A percentile compares a stretch with the other conserved stretches of the same genome.
Conservation (phyloP, 2,113 vertebrate genomes). For the Anguilla japonica region DNA sequence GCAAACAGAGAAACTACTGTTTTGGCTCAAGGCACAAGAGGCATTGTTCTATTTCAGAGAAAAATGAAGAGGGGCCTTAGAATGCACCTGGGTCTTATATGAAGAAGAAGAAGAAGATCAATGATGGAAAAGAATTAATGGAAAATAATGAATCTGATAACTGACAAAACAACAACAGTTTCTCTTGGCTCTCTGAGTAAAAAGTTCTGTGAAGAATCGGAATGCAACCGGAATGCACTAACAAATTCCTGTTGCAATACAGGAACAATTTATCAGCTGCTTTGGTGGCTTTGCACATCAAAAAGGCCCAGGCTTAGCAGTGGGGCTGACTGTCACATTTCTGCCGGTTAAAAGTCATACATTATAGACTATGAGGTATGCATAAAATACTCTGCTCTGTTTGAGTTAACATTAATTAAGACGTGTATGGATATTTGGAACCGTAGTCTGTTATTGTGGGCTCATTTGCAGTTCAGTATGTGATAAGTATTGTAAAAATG, state of each 20-base stretch:
- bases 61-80: not conserved
- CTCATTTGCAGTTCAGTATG: not conserved
- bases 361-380: not conserved
- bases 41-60: not conserved
- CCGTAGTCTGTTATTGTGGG: not conserved
- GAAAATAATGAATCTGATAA: conserved; percentile 9
- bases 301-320: not conserved
- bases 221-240: not conserved
- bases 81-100: conserved; percentile 2
- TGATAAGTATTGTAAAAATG: not conserved
- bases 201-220: not conserved
- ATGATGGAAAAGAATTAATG: not conserved
- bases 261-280: not conserved
- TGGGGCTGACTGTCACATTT: not conserved
- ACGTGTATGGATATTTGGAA: not conserved
- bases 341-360: not conserved
- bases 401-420: conserved; percentile 1
- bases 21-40: not conserved
- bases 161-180: not conserved
- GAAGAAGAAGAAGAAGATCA: not conserved
- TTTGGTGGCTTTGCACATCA: not conserved
- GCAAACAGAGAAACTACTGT: not conserved
- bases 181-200: not conserved
- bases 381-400: not conserved
- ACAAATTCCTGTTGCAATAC: not conserved